Conservation (phyloP, 1,140 invertebrate genomes). For the Drosophila seguyi region DNA sequence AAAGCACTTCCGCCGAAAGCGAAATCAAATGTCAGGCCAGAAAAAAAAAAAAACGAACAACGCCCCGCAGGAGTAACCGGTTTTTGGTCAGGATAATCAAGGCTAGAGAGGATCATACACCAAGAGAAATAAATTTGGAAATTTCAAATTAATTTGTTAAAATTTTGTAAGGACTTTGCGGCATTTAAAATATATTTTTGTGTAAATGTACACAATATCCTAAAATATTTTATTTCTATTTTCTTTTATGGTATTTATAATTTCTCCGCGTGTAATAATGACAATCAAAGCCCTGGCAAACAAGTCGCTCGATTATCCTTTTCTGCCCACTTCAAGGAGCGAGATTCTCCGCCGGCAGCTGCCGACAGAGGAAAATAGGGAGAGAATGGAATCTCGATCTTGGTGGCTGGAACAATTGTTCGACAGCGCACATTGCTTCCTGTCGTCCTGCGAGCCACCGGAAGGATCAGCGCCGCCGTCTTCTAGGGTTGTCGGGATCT, state of each 20-base stretch:
- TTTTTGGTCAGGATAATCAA: constrained; percentile 44
- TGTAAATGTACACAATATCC: too few relatives aligned
- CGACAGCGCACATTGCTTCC: constrained; percentile 79
- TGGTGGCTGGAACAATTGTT: constrained; percentile 71
- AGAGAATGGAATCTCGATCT: constrained; percentile 66
- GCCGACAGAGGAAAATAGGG: constrained; percentile 19
- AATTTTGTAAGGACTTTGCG: background rate
- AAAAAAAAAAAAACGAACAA: constrained; percentile 35
- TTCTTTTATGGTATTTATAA: too few relatives aligned
- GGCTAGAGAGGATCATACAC: constrained; percentile 32
- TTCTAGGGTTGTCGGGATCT: constrained; percentile 49
- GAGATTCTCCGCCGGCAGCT: constrained; percentile 50
- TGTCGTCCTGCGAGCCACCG: constrained; percentile 70
- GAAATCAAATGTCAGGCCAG: constrained; percentile 78
- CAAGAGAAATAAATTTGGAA: background rate
- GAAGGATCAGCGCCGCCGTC: constrained; percentile 72
- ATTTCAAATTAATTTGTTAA: background rate
- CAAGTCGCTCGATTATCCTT: constrained; percentile 73
- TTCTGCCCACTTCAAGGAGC: constrained; percentile 73
- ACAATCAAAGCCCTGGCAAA: constrained; percentile 52
- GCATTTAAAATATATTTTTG: too few relatives aligned
- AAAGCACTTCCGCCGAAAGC: constrained; percentile 82
- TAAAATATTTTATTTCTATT: too few relatives aligned
- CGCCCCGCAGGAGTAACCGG: constrained; percentile 60
- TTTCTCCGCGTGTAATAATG: constrained; percentile 7